A percentile compares a stretch with the other conserved stretches of the same genome.
phyloP scores from a whole-genome alignment of 2,113 vertebrate species.

The Coptodon bakossiorum region DNA sequence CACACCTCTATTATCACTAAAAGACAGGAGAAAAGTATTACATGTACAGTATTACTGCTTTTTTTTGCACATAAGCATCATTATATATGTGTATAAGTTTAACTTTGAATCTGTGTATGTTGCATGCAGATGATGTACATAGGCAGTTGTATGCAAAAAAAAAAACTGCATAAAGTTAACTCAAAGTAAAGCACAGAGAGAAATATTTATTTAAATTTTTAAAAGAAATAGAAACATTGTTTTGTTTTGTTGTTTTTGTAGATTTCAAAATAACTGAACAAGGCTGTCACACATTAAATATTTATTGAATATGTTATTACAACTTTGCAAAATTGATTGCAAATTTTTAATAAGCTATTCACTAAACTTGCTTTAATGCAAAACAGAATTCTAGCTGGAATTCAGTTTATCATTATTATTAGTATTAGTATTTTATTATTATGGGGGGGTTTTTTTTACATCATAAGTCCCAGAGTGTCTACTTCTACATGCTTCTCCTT shows the following conservation, averaged over 20 bases:
- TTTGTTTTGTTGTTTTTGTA: background rate
- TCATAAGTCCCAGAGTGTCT: background rate
- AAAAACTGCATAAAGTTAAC: background rate
- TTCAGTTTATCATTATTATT: background rate
- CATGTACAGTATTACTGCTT: background rate
- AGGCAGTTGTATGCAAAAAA: background rate
- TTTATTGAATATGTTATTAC: background rate
- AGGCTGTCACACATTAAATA: background rate
- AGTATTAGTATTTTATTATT: too few species aligned
- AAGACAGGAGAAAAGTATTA: background rate
- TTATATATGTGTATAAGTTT: background rate
- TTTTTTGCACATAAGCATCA: background rate
- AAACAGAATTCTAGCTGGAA: background rate
- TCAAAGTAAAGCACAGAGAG: background rate
- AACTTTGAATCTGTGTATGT: background rate
- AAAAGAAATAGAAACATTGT: background rate
- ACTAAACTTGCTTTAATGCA: background rate
- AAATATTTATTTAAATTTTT: background rate
- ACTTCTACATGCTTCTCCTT: background rate
- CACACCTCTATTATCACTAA: background rate
- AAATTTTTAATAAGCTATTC: background rate
- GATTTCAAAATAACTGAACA: background rate
- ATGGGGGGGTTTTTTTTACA: fast-evolving
- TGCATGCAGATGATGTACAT: background rate
- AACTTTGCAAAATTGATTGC: background rate